Evolutionary conservation across 2,797 vertebrate genomes (phyloP).

Genomic region (Channa striata): DNA sequence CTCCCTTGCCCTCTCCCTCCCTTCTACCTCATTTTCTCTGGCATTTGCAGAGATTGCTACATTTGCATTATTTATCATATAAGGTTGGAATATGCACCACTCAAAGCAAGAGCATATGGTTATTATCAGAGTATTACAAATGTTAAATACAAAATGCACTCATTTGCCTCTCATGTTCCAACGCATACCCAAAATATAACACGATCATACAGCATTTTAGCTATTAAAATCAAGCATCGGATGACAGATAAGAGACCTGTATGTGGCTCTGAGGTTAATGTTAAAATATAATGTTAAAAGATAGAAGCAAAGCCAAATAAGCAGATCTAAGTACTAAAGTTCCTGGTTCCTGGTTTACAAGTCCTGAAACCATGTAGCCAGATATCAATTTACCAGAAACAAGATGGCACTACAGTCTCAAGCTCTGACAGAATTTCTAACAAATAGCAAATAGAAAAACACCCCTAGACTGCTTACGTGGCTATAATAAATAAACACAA

Average conservation of each 20-base stretch:
- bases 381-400: constrained; percentile 34
- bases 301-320: constrained; percentile 50
- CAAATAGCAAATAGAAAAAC: constrained; percentile 17
- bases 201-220: constrained; percentile 55
- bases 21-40: constrained; percentile 74
- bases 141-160: constrained; percentile 78
- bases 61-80: constrained; percentile 88
- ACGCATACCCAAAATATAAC: constrained; percentile 58
- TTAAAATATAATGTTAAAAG: constrained; percentile 15
- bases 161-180: constrained; percentile 66
- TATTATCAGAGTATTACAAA: constrained; percentile 81
- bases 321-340: constrained; percentile 34
- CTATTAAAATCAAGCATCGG: constrained; percentile 61
- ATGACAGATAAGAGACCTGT: constrained; percentile 34
- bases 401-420: constrained; percentile 58
- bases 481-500: constrained; percentile 35
- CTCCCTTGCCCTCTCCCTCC: constrained; percentile 62
- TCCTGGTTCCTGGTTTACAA: constrained; percentile 25
- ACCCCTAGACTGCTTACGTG: constrained; percentile 14
- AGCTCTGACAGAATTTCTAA: constrained; percentile 27
- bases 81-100: constrained; percentile 74
- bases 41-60: constrained; percentile 81
- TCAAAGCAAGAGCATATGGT: constrained; percentile 63
- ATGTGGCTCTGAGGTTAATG: constrained; percentile 6
- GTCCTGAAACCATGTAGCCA: constrained; percentile 25